Evolutionary conservation across 2,113 vertebrate species (phyloP), one percentile per base, ranked within the genome.

Genomic region (Eretmodus cyanostictus): DNA sequence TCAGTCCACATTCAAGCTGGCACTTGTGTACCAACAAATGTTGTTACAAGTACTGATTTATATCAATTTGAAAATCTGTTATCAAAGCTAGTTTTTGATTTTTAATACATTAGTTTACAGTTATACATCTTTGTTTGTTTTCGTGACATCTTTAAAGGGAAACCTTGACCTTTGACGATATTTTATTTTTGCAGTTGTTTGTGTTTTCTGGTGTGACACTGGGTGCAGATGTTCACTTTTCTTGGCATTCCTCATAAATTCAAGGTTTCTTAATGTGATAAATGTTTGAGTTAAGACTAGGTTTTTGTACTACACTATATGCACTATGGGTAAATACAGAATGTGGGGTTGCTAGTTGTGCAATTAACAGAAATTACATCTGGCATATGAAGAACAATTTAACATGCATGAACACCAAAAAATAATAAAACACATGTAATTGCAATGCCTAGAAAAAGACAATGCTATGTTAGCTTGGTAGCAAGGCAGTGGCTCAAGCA

Each of bases 1-100:
- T 86, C 85, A 61, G 51, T 79, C 42, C 85, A 80, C 38, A 86
- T 17, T 83, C 76, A 87, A 54, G 76, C 86, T 89, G 83, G 2
- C 68, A 31, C 59, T 47, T 19, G 27, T 55, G 49, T 22, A 45
- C 63, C 11, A 68, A 71, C 61, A 80, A 59, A 38, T 34, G 63
- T 3, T 89, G 12, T 27, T 24, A 31, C 47, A 17, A 42, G 1
- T 34, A n/a, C 61, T 63, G 16, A 38, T 80, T 53, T 57, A 9
- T 40, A 82, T 8, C 45, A 4, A 8, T 27, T 63, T 66, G 8
- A 83, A 86, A 71, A 29, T 66, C 66, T 47, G 9, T 29, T 9
- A 49, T 57, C 8, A 73, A 51, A 73, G 40, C 19, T 36, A 14
- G 2, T 47, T 47, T 78, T 47, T 31, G 0, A 45, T 61, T 81